These are phyloP conservation scores for Myrmecophaga tridactyla DNA, from an alignment of 2,113 vertebrate genomes.

Conservation along the genomic window DNA sequence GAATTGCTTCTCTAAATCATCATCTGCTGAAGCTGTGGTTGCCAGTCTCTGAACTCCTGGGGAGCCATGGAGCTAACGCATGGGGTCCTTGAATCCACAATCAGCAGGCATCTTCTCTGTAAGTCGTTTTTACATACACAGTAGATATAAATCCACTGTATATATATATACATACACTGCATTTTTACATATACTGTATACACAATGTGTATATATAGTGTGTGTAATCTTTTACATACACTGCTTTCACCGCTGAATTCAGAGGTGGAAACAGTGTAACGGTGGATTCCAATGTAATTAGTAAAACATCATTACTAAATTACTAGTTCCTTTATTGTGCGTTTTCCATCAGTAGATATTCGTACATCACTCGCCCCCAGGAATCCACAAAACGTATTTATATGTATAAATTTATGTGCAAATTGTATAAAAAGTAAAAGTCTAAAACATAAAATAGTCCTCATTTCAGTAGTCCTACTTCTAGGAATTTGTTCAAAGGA, in stretches of 20 bases:
- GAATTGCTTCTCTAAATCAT: slow-evolving; percentile 10
- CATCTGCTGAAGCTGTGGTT: background rate
- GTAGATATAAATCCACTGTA: too few species aligned
- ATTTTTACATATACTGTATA: too few species aligned
- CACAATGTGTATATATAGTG: too few species aligned
- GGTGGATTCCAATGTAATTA: background rate
- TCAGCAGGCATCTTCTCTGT: background rate
- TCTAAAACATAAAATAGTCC: background rate
- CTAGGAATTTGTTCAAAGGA: background rate
- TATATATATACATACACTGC: too few species aligned
- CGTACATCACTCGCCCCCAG: background rate
- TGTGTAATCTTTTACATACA: background rate
- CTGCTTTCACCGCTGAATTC: background rate
- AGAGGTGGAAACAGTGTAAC: too few species aligned
- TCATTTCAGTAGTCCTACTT: background rate
- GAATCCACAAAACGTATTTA: background rate
- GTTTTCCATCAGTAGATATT: background rate
- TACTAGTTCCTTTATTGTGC: background rate
- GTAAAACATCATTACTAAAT: background rate
- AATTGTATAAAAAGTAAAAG: background rate
- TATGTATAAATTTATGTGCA: background rate
- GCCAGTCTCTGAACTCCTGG: background rate
- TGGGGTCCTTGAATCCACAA: background rate
- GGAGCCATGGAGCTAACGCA: background rate
- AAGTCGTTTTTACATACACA: too few species aligned